A percentile compares a stretch with the other conserved stretches of the same genome.
Conservation (phyloP, 2,113 vertebrate species). For the Dolichallabes microphthalmus region DNA sequence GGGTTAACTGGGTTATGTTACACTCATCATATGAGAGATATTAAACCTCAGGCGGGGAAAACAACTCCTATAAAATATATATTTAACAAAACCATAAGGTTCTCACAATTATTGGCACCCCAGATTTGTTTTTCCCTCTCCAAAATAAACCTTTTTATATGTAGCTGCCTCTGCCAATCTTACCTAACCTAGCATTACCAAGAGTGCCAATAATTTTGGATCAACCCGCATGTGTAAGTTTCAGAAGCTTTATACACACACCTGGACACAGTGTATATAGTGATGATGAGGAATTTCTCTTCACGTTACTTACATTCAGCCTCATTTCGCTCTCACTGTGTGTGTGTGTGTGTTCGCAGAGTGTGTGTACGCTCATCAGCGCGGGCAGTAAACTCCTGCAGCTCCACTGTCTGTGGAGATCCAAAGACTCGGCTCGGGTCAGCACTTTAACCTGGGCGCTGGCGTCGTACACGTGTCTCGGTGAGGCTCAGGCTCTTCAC, state of each 20-base stretch:
- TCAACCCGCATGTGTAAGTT: neutral
- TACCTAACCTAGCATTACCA: neutral
- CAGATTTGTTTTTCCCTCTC: neutral
- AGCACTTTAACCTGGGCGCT: conserved; percentile 85
- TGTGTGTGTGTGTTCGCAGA: conserved; percentile 68
- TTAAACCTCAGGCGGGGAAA: neutral
- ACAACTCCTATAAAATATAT: neutral
- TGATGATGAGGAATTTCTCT: neutral
- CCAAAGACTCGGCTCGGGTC: conserved; percentile 76
- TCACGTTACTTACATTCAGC: neutral
- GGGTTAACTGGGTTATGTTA: neutral
- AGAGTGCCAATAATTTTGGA: neutral
- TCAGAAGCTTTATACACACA: neutral
- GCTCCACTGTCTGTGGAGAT: conserved; percentile 83
- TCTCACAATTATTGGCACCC: neutral
- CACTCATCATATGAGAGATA: neutral
- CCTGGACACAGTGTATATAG: neutral
- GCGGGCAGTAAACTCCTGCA: conserved; percentile 86
- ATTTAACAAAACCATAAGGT: neutral
- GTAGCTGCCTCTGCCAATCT: neutral
- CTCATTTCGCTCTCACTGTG: neutral
- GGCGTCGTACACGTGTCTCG: conserved; percentile 78
- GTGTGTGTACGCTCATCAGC: conserved; percentile 84
- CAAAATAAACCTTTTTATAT: neutral
- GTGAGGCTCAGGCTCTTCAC: conserved; percentile 70